These are phyloP conservation scores for Periphyllus acericola DNA, from an alignment of 2,888 invertebrate species.

Conservation along the genomic window DNA sequence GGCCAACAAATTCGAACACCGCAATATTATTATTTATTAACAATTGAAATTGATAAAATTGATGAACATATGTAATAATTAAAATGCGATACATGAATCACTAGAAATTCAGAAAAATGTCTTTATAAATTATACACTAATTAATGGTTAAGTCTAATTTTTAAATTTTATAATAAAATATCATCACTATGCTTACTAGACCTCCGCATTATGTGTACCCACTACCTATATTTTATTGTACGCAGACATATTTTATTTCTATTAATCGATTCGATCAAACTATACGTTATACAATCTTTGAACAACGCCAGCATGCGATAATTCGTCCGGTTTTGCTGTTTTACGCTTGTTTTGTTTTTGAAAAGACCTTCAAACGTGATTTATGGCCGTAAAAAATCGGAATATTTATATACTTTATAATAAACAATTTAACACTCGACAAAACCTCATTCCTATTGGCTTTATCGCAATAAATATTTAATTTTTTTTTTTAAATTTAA, in stretches of 20 bases:
- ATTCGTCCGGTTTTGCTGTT: slow-evolving; percentile 25
- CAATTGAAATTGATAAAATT: no score
- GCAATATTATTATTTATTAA: no score
- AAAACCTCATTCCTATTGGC: slow-evolving; percentile 6
- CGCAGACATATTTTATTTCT: background rate
- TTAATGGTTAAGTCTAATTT: background rate
- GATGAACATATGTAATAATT: no score
- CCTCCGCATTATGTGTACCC: no score
- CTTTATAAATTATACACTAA: background rate
- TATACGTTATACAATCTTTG: background rate
- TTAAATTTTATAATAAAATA: background rate
- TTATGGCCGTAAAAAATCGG: slow-evolving; percentile 35
- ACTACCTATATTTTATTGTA: no score
- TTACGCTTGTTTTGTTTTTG: slow-evolving; percentile 37
- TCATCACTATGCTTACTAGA: no score
- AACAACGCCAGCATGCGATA: background rate
- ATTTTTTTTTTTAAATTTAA: background rate
- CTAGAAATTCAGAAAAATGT: no score
- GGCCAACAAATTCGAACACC: no score
- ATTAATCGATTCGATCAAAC: background rate
- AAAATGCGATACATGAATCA: background rate
- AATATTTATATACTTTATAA: slow-evolving; percentile 10
- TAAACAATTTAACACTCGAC: slow-evolving; percentile 13
- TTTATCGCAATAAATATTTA: slow-evolving; percentile 1
- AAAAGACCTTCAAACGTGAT: slow-evolving; percentile 42